phyloP scores from a whole-genome alignment of 2,113 vertebrate species.

The Ptychochromis oligacanthus region DNA sequence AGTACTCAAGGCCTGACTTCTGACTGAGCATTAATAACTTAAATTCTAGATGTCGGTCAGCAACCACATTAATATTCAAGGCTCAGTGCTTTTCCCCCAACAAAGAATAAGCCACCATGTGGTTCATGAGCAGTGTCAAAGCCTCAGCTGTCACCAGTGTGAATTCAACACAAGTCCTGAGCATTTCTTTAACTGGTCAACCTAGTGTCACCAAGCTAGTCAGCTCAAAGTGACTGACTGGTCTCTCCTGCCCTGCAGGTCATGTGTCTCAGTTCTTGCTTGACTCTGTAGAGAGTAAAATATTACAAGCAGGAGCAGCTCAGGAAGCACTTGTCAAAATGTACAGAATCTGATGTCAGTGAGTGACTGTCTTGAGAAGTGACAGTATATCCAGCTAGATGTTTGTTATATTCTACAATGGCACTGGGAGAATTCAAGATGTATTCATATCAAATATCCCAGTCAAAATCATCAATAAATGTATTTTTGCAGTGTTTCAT shows the following conservation, averaged over 20 bases:
- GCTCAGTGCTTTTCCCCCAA: background rate
- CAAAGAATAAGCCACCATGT: constrained; percentile 4
- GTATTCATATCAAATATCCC: background rate
- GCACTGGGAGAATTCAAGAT: background rate
- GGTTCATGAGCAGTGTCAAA: constrained; percentile 36
- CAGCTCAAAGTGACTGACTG: constrained; percentile 32
- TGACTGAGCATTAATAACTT: constrained; percentile 39
- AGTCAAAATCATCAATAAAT: background rate
- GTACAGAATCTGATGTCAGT: constrained; percentile 9
- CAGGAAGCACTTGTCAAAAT: constrained; percentile 32
- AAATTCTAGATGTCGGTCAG: constrained; percentile 36
- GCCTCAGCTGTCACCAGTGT: constrained; percentile 15
- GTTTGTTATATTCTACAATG: background rate
- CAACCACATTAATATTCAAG: constrained; percentile 41
- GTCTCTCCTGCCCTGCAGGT: constrained; percentile 34
- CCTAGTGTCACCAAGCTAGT: constrained; percentile 15
- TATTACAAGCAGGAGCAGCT: constrained; percentile 15
- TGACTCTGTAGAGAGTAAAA: constrained; percentile 17
- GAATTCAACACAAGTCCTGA: constrained; percentile 4
- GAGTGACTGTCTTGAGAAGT: background rate
- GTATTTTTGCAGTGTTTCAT: background rate
- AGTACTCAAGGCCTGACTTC: background rate
- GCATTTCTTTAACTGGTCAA: constrained; percentile 27
- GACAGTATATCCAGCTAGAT: background rate
- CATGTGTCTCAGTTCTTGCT: constrained; percentile 19